Evolutionary conservation across 2,113 vertebrate genomes (phyloP).

Genomic region (Ochotona princeps): DNA sequence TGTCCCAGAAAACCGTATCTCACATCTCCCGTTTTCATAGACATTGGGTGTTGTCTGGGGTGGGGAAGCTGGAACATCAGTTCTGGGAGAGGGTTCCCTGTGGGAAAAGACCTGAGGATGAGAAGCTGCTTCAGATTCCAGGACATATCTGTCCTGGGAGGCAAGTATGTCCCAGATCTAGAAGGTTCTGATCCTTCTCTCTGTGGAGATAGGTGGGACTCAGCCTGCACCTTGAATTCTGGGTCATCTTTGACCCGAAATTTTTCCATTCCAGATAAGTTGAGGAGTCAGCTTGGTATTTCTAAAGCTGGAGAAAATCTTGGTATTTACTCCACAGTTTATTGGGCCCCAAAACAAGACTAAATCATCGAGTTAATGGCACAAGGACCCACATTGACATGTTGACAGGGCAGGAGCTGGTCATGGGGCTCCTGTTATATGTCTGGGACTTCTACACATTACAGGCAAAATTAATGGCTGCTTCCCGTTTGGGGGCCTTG

Average conservation of each 20-base stretch:
- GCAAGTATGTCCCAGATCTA: not conserved
- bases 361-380: constrained; percentile 44
- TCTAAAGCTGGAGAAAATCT: constrained; percentile 11
- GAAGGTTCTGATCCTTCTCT: not conserved
- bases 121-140: not conserved
- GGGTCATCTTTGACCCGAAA: not conserved
- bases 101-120: constrained; percentile 16
- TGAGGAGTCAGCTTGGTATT: constrained; percentile 7
- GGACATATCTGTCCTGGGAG: not conserved
- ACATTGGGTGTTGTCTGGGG: not conserved
- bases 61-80: not conserved
- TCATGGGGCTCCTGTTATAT: not conserved
- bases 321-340: constrained; percentile 39
- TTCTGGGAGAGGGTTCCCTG: not conserved
- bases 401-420: not conserved
- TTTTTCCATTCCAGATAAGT: constrained; percentile 46
- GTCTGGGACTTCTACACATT: constrained; percentile 33
- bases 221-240: constrained; percentile 43
- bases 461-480: not conserved
- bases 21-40: constrained; percentile 30
- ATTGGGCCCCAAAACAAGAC: constrained; percentile 46
- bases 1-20: constrained; percentile 51
- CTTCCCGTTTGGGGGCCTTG: not conserved
- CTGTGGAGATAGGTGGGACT: not conserved
- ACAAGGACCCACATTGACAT: not conserved